Conservation (phyloP, 2,113 vertebrate genomes). For the Etia nguti region DNA sequence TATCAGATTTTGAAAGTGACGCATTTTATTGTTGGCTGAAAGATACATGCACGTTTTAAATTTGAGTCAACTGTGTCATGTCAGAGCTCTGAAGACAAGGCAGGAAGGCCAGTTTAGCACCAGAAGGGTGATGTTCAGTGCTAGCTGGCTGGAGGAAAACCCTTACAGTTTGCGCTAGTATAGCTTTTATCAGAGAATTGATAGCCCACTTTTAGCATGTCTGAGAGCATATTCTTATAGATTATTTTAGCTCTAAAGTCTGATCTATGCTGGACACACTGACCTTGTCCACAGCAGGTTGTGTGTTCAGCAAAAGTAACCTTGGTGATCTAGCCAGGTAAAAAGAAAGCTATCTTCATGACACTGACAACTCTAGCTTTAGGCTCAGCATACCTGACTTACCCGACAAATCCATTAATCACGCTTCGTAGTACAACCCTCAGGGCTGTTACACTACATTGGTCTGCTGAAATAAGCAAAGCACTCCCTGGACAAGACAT, state of each 20-base stretch:
- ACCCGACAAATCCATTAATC: neutral
- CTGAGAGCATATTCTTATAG: neutral
- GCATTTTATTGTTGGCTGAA: neutral
- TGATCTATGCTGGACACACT: neutral
- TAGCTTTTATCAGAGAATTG: neutral
- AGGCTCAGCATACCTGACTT: neutral
- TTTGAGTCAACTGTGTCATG: accelerated
- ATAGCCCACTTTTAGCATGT: neutral
- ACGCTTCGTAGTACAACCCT: neutral
- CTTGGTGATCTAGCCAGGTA: neutral
- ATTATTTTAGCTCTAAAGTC: neutral
- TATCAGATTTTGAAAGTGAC: neutral
- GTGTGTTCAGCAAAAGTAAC: neutral
- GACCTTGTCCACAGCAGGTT: neutral
- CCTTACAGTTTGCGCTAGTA: accelerated
- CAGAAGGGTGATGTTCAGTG: neutral
- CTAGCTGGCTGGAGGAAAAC: neutral
- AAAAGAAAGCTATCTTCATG: neutral
- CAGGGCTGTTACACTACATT: neutral
- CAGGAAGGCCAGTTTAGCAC: accelerated
- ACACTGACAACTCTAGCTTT: neutral
- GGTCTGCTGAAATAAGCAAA: neutral
- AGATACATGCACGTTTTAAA: neutral
- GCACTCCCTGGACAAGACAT: neutral
- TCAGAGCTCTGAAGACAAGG: neutral